Conservation (phyloP, 2,113 vertebrate genomes). For the Myrmecophaga tridactyla region DNA sequence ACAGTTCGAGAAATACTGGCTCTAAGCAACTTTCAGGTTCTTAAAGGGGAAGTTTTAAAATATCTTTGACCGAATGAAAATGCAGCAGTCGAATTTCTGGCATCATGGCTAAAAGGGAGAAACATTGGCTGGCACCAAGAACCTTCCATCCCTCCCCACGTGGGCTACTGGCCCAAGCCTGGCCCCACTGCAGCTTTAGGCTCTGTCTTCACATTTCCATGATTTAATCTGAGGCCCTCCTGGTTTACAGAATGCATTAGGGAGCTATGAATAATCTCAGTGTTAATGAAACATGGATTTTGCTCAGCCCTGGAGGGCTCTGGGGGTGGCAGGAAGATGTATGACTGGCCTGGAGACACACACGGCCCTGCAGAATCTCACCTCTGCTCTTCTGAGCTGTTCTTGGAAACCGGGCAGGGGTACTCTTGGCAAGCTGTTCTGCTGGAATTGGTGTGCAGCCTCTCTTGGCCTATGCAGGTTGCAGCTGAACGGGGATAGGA, state of each 20-base stretch:
- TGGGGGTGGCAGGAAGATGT: not conserved
- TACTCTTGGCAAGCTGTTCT: not conserved
- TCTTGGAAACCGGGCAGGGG: not conserved
- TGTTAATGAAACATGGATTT: not conserved
- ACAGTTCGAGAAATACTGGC: not conserved
- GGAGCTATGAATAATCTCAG: not conserved
- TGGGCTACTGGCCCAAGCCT: not conserved
- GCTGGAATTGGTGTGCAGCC: not conserved
- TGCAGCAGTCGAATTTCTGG: not conserved
- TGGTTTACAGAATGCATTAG: not conserved
- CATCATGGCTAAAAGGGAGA: not conserved
- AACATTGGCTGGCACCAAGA: not conserved
- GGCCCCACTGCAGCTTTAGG: not conserved
- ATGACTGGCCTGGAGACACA: not conserved
- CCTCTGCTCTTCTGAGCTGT: not conserved
- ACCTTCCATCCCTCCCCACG: not conserved
- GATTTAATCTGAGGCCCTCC: not conserved
- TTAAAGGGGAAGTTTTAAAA: not conserved
- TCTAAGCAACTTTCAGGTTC: not conserved
- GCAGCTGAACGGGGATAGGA: not conserved
- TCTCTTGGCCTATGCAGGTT: not conserved
- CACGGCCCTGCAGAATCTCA: not conserved
- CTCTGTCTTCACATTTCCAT: not conserved
- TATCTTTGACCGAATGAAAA: not conserved
- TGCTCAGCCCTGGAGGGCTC: not conserved